Evolutionary conservation across 2,888 invertebrate genomes (phyloP).

Genomic region (Zele albiditarsus): DNA sequence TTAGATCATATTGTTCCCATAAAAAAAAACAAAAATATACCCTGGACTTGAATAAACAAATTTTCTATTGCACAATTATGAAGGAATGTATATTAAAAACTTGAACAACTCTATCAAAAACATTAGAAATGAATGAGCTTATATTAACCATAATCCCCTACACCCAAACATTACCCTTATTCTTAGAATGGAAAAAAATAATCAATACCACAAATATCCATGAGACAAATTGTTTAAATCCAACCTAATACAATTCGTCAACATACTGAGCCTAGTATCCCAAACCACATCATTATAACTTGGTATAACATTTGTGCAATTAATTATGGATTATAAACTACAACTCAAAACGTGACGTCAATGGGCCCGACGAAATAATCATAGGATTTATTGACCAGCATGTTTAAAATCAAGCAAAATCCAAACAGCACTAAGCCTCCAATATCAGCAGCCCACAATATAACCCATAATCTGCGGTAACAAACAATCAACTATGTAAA

Average conservation of each 20-base stretch:
- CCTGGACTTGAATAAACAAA: too few species aligned
- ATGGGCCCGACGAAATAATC: not conserved
- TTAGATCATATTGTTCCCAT: not conserved
- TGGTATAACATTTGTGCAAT: not conserved
- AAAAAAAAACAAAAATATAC: not conserved
- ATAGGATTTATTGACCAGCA: not conserved
- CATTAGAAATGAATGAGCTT: too few species aligned
- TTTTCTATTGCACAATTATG: too few species aligned
- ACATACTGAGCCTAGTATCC: not conserved
- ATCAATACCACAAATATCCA: not conserved
- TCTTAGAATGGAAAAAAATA: not conserved
- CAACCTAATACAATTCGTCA: not conserved
- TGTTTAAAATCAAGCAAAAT: not conserved
- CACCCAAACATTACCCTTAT: too few species aligned
- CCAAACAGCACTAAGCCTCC: not conserved
- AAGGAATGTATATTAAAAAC: too few species aligned
- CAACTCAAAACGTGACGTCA: not conserved
- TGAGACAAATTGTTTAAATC: not conserved
- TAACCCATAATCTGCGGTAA: slow-evolving; percentile 3
- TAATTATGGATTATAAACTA: not conserved
- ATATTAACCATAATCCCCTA: too few species aligned
- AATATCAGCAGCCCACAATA: not conserved
- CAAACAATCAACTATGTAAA: not conserved
- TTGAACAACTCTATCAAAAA: too few species aligned
- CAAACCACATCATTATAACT: not conserved